phyloP scores from a whole-genome alignment of 1,140 invertebrate genomes.

The Magallana angulata region DNA sequence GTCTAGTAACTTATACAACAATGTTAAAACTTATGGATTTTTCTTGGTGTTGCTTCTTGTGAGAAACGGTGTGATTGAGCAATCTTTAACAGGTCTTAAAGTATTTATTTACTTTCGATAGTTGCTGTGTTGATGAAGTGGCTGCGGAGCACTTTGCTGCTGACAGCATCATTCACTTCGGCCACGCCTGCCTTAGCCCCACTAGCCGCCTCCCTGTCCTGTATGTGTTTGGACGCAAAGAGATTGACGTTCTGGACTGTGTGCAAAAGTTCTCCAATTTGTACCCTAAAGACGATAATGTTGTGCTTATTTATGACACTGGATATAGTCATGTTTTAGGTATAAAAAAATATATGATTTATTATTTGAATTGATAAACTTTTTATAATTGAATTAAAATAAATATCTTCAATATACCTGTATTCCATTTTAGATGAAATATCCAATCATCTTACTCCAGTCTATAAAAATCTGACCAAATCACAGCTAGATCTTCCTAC shows the following conservation, averaged over 20 bases:
- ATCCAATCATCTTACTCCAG: slow-evolving; percentile 13
- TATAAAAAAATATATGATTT: slow-evolving; percentile 72
- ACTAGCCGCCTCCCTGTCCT: slow-evolving; percentile 82
- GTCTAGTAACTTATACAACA: no score
- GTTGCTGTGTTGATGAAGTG: slow-evolving; percentile 96
- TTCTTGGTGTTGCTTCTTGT: neutral
- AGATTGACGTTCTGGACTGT: slow-evolving; percentile 71
- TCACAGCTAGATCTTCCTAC: slow-evolving; percentile 36
- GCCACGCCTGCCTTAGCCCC: slow-evolving; percentile 90
- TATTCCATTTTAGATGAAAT: slow-evolving; percentile 47
- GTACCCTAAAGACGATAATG: slow-evolving; percentile 69
- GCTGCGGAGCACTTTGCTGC: slow-evolving; percentile 91
- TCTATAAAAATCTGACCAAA: slow-evolving; percentile 48
- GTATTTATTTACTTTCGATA: slow-evolving; percentile 75
- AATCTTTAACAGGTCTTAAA: neutral
- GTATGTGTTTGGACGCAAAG: slow-evolving; percentile 81
- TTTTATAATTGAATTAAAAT: no score
- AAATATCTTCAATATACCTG: neutral
- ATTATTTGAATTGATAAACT: neutral
- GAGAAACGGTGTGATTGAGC: neutral
- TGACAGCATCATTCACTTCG: slow-evolving; percentile 94
- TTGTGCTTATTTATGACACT: slow-evolving; percentile 88
- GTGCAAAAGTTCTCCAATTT: slow-evolving; percentile 59
- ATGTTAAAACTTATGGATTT: neutral
- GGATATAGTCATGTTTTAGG: slow-evolving; percentile 85